Conservation (phyloP, 2,888 invertebrate species). For the Polydrusus cervinus region DNA sequence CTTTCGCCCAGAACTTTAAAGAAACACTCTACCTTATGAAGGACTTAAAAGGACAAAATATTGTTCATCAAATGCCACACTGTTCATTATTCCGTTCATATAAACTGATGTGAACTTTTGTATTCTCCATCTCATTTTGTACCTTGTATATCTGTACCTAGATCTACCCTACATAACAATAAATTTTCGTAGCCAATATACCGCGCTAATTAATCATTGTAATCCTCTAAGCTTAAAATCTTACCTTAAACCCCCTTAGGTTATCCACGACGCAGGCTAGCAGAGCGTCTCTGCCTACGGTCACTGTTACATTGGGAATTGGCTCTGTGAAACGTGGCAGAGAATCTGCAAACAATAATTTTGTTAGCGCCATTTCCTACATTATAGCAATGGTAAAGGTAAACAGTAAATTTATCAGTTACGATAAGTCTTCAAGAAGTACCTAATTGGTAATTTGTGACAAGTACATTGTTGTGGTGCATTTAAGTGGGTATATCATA, state of each 20-base stretch:
- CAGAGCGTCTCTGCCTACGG: constrained; percentile 91
- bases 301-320: constrained; percentile 93
- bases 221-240: constrained; percentile 56
- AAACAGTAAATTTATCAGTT: no score
- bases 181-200: constrained; percentile 48
- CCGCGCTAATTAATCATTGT: constrained; percentile 51
- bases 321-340: constrained; percentile 89
- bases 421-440: no score
- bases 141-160: background rate
- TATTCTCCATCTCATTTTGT: background rate
- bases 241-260: constrained; percentile 91
- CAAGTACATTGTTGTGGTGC: no score
- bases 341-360: constrained; percentile 52
- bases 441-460: no score
- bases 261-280: constrained; percentile 93
- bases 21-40: no score
- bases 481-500: no score
- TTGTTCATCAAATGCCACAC: no score
- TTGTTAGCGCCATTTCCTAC: constrained; percentile 8
- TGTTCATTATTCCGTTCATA: no score
- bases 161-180: constrained; percentile 37
- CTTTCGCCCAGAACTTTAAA: no score
- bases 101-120: no score
- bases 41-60: no score
- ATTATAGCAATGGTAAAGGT: no score